Conservation (phyloP, 2,113 vertebrate species). For the Lathamus discolor region DNA sequence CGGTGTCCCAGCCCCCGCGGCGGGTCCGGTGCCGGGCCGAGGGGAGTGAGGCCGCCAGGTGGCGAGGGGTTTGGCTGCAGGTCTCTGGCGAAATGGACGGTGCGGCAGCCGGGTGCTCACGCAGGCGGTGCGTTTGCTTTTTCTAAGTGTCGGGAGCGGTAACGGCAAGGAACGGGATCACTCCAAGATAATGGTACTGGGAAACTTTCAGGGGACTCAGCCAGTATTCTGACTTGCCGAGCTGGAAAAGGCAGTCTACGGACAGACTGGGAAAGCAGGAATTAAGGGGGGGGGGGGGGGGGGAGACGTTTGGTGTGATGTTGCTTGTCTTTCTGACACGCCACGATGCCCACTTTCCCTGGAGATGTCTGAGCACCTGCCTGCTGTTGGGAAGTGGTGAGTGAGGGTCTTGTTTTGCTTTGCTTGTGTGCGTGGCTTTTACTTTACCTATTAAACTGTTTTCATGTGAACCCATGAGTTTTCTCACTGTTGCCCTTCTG, state of each 20-base stretch:
- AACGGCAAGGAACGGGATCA: background rate
- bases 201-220: background rate
- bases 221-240: background rate
- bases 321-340: background rate
- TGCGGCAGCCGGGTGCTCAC: rapidly evolving
- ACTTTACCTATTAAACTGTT: background rate
- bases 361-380: background rate
- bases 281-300: background rate
- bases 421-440: background rate
- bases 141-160: background rate
- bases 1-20: too few species aligned
- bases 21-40: background rate
- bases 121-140: background rate
- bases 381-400: background rate
- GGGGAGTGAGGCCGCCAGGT: too few species aligned
- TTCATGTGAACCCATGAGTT: background rate
- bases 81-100: rapidly evolving
- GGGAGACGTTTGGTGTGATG: background rate
- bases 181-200: background rate
- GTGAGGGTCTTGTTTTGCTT: background rate
- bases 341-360: background rate
- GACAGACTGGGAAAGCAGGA: background rate
- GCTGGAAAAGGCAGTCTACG: background rate
- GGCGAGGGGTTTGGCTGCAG: too few species aligned
- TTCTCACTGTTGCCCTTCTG: background rate